Percentiles rank a stretch among this genome's conserved stretches.
phyloP scores from a whole-genome alignment of 1,140 invertebrate genomes.

The Aphidius ervi region DNA sequence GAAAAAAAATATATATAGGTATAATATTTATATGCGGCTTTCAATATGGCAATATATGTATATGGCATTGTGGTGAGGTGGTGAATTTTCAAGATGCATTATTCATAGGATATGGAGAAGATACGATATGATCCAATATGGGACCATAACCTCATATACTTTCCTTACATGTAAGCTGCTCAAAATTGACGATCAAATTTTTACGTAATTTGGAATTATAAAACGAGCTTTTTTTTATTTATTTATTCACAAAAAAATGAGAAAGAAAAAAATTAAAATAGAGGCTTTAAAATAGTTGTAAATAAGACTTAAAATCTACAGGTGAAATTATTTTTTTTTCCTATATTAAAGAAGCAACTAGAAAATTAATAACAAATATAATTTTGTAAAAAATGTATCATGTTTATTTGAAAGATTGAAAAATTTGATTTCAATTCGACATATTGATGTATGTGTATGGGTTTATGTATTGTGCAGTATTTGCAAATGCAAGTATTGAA shows the following conservation, averaged over 20 bases:
- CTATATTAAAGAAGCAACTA: too few species aligned
- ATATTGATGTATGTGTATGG: too few species aligned
- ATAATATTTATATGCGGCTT: conserved; percentile 17
- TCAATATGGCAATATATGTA: conserved; percentile 1
- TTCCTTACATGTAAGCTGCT: conserved; percentile 37
- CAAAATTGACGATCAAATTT: conserved; percentile 52
- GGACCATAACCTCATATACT: conserved; percentile 28
- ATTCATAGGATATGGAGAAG: conserved; percentile 50
- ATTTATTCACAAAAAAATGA: conserved; percentile 1
- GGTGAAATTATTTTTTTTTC: too few species aligned
- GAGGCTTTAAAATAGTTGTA: too few species aligned
- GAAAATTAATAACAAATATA: too few species aligned
- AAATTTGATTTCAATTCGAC: too few species aligned
- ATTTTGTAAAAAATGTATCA: too few species aligned
- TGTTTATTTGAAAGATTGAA: too few species aligned
- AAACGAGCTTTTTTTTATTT: conserved; percentile 2
- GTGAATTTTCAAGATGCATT: conserved; percentile 47
- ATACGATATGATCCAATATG: conserved; percentile 56
- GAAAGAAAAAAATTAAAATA: conserved; percentile 1
- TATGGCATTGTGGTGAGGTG: conserved; percentile 21
- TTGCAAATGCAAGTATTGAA: conserved; percentile 9
- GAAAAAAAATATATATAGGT: too few species aligned
- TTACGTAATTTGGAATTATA: conserved; percentile 39
- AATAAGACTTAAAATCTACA: too few species aligned
- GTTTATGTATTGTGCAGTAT: background rate